Conservation (phyloP, 2,113 vertebrate genomes). For the Brevimyrus niger region DNA sequence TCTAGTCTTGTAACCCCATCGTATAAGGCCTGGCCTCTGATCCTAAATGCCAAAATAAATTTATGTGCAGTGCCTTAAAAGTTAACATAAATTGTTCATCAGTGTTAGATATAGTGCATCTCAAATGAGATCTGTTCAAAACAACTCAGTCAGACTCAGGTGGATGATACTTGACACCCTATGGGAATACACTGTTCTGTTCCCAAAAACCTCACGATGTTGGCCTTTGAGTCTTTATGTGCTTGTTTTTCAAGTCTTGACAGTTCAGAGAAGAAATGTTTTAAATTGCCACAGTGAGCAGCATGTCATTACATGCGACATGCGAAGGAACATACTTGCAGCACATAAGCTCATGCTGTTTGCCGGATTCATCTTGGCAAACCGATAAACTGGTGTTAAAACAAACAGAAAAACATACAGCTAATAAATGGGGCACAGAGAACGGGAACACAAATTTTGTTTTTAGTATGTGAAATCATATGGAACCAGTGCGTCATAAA, state of each 20-base stretch:
- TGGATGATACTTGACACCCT: background rate
- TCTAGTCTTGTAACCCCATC: background rate
- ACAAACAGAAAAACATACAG: background rate
- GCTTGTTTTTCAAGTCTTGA: background rate
- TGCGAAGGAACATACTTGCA: background rate
- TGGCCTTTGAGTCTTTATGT: background rate
- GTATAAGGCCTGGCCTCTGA: no score
- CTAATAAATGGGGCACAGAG: background rate
- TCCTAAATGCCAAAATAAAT: no score
- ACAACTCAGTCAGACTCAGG: background rate
- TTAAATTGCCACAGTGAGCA: background rate
- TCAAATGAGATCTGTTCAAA: background rate
- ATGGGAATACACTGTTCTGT: background rate
- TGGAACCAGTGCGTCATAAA: conserved; percentile 6
- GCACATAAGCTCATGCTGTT: background rate
- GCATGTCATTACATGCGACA: background rate
- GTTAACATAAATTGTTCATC: background rate
- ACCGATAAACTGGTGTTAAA: background rate
- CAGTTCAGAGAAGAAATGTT: background rate
- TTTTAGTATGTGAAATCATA: background rate
- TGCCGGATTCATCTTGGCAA: background rate
- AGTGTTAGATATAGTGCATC: background rate
- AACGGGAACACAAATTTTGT: background rate
- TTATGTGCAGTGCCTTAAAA: background rate
- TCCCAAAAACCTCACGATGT: background rate